Evolutionary conservation across 2,888 invertebrate genomes (phyloP).

Genomic region (Hipparchia sbordonii): DNA sequence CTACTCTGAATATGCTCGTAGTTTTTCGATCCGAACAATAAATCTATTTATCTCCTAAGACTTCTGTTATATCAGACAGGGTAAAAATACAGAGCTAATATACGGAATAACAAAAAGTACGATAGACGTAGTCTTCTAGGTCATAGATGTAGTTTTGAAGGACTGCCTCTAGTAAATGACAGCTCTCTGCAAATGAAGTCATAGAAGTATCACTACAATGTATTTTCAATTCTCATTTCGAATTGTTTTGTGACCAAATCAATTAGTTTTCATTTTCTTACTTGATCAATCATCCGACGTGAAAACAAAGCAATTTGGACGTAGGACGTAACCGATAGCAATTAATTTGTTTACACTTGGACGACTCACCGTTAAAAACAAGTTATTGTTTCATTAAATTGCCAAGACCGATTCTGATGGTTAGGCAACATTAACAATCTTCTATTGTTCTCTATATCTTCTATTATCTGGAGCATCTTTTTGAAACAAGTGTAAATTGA

Average conservation of each 20-base stretch:
- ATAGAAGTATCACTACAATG: conserved; percentile 3
- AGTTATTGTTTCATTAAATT: conserved; percentile 10
- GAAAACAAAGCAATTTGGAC: conserved; percentile 73
- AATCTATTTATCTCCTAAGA: too few species aligned
- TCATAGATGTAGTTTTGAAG: too few species aligned
- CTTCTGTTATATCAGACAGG: too few species aligned
- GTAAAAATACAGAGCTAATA: too few species aligned
- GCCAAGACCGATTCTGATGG: too few species aligned
- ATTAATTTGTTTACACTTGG: conserved; percentile 78
- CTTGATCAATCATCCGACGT: conserved; percentile 65
- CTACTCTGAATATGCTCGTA: too few species aligned
- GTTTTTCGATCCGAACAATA: too few species aligned
- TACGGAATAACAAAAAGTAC: too few species aligned
- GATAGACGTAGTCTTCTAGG: too few species aligned
- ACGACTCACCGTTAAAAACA: conserved; percentile 42
- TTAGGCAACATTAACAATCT: background rate
- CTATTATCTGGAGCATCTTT: background rate
- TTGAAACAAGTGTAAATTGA: too few species aligned
- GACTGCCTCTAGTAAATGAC: too few species aligned
- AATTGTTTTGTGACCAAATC: conserved; percentile 45
- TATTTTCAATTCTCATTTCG: conserved; percentile 4
- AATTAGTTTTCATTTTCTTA: conserved; percentile 77
- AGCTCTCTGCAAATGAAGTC: background rate
- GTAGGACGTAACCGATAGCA: conserved; percentile 73
- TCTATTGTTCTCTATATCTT: background rate